phyloP scores from a whole-genome alignment of 2,797 vertebrate genomes.

The Vireo griseus region DNA sequence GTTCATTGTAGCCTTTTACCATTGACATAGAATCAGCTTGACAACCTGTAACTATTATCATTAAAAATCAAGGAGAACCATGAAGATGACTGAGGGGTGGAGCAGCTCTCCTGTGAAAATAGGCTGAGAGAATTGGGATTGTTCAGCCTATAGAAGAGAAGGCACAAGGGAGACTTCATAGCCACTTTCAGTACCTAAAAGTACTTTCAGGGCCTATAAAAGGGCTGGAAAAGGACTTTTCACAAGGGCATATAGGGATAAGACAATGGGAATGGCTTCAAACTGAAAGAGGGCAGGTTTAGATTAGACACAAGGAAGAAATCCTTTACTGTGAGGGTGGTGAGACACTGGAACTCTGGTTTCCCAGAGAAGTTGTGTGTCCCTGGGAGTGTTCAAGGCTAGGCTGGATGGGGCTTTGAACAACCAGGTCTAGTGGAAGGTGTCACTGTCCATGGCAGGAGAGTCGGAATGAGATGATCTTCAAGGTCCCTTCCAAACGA shows the following conservation, averaged over 20 bases:
- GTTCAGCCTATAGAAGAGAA: not conserved
- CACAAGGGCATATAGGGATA: not conserved
- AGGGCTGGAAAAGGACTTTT: not conserved
- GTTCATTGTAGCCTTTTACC: not conserved
- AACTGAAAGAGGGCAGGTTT: not conserved
- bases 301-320: not conserved
- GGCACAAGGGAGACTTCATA: no score
- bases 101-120: not conserved
- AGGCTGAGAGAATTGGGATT: not conserved
- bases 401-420: not conserved
- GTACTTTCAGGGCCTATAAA: fast-evolving
- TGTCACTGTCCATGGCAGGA: not conserved
- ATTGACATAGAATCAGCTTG: not conserved
- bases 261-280: not conserved
- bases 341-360: not conserved
- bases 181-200: not conserved
- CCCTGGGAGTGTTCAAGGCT: not conserved
- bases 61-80: not conserved
- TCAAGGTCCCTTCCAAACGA: not conserved
- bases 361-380: not conserved
- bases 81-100: not conserved
- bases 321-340: not conserved
- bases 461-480: not conserved
- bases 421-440: not conserved
- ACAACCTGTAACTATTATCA: not conserved